Conservation (phyloP, 2,888 invertebrate species). For the Eristalinus aeneus region DNA sequence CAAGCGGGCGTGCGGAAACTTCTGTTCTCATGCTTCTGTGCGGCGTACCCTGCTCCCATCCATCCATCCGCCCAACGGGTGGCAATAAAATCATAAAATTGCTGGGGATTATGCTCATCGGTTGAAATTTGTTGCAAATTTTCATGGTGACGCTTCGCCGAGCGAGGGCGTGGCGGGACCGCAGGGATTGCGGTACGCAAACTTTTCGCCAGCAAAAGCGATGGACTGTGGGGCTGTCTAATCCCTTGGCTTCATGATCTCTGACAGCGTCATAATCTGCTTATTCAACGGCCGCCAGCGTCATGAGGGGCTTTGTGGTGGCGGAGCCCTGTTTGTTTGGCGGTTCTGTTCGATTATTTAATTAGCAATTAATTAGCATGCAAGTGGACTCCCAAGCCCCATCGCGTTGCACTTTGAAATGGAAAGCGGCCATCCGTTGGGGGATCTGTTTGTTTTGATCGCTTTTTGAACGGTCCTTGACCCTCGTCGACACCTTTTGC, state of each 20-base stretch:
- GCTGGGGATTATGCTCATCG: background rate
- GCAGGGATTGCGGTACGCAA: too few species aligned
- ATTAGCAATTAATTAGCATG: constrained; percentile 65
- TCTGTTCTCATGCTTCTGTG: background rate
- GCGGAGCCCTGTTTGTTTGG: background rate
- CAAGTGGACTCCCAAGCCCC: background rate
- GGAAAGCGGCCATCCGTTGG: background rate
- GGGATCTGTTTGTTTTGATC: background rate
- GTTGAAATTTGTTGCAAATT: background rate
- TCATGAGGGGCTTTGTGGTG: background rate
- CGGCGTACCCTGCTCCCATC: background rate
- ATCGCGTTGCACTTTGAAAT: background rate
- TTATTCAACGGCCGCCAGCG: background rate
- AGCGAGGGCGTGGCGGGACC: too few species aligned
- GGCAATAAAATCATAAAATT: background rate
- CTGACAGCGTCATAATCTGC: background rate
- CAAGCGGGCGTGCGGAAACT: background rate
- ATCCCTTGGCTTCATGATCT: background rate
- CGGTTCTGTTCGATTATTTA: constrained; percentile 48
- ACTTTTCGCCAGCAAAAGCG: background rate
- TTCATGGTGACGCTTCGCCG: background rate
- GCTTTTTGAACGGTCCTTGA: background rate
- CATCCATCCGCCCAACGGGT: background rate
- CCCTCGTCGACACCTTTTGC: background rate
- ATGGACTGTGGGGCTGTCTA: background rate